Percentiles rank a stretch among this genome's conserved stretches.
Evolutionary conservation across 2,888 invertebrate species (phyloP).

Genomic region (Andricus quercusramuli): DNA sequence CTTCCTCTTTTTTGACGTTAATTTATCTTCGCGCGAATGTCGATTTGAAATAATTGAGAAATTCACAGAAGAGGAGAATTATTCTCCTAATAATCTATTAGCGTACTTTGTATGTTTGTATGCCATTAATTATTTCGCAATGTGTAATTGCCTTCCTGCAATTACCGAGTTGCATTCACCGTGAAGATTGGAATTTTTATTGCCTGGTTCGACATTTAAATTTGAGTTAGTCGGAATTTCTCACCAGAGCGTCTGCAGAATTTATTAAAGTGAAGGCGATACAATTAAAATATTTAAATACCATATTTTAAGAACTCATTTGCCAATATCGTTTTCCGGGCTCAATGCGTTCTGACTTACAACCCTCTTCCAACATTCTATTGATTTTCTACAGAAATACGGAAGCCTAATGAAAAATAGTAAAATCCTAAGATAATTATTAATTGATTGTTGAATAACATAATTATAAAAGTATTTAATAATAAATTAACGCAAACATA

Average conservation of each 20-base stretch:
- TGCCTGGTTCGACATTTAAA: slow-evolving; percentile 58
- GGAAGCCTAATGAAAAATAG: neutral
- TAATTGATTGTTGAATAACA: neutral
- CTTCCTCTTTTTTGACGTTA: slow-evolving; percentile 28
- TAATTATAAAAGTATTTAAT: neutral
- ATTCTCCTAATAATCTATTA: slow-evolving; percentile 59
- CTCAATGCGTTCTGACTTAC: neutral
- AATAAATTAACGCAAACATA: neutral
- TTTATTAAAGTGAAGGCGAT: slow-evolving; percentile 55
- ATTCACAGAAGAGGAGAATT: slow-evolving; percentile 53
- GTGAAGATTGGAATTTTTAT: slow-evolving; percentile 53
- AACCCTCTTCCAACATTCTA: neutral
- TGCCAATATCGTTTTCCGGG: neutral
- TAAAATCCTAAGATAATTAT: neutral
- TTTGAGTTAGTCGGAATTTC: slow-evolving; percentile 57
- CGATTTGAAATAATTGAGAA: slow-evolving; percentile 56
- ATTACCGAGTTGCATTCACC: slow-evolving; percentile 58
- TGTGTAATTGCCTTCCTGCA: slow-evolving; percentile 59
- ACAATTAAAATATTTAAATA: slow-evolving; percentile 63
- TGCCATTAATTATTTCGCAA: slow-evolving; percentile 63
- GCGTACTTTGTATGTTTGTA: slow-evolving; percentile 8
- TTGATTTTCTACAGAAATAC: neutral
- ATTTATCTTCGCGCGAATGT: slow-evolving; percentile 54
- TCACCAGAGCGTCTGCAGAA: slow-evolving; percentile 59
- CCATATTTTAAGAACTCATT: slow-evolving; percentile 45